Conservation (phyloP, 2,797 vertebrate species). For the Nannoperca australis region DNA sequence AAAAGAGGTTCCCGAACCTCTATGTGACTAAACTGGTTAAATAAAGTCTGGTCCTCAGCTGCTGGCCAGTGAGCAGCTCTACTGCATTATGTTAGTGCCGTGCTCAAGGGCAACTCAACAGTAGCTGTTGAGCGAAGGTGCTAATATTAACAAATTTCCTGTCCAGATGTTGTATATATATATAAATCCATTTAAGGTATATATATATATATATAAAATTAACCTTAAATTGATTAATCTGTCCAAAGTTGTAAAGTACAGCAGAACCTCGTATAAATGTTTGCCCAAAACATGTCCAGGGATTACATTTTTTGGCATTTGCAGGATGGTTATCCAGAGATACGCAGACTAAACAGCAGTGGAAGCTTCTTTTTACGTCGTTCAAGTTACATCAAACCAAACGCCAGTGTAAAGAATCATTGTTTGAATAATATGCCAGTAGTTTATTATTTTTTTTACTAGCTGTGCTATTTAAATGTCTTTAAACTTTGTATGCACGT, state of each 20-base stretch:
- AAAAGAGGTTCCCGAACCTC: not conserved
- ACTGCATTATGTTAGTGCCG: not conserved
- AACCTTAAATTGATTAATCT: not conserved
- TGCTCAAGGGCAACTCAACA: not conserved
- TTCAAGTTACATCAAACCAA: not conserved
- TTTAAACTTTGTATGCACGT: too few species aligned
- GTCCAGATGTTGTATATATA: not conserved
- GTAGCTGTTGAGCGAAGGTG: not conserved
- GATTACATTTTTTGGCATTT: not conserved
- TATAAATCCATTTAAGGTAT: too few species aligned
- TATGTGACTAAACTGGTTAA: not conserved
- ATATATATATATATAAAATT: too few species aligned
- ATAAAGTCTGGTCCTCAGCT: not conserved
- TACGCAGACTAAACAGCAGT: not conserved
- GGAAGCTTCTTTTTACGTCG: not conserved
- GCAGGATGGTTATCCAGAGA: not conserved
- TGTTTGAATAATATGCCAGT: not conserved
- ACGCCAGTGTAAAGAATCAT: not conserved
- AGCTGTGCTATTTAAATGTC: not conserved
- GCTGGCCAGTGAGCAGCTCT: not conserved
- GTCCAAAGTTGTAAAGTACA: not conserved
- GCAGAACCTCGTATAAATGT: not conserved
- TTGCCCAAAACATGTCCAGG: not conserved
- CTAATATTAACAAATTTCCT: not conserved
- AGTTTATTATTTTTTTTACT: not conserved